These are phyloP conservation scores for Harpalus rufipes DNA, from an alignment of 2,888 invertebrate species.

Conservation along the genomic window DNA sequence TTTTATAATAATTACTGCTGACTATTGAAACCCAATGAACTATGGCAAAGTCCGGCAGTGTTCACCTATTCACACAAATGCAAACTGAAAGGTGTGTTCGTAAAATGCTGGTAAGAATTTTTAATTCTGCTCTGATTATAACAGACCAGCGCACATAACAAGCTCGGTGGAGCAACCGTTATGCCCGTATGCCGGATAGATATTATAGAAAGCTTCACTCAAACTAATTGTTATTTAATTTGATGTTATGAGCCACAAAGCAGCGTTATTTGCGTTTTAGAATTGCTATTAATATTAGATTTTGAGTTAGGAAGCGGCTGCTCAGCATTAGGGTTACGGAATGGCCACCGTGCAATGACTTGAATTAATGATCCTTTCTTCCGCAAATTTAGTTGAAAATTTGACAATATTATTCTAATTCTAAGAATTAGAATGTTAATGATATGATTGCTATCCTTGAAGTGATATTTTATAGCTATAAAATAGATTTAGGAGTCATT, in stretches of 20 bases:
- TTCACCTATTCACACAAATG: conserved; percentile 30
- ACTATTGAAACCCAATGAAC: conserved; percentile 12
- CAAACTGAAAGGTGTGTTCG: conserved; percentile 50
- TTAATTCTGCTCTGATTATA: conserved; percentile 58
- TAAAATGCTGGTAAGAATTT: conserved; percentile 41
- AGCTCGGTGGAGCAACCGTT: conserved; percentile 37
- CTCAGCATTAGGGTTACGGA: conserved; percentile 5
- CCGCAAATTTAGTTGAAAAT: conserved; percentile 41
- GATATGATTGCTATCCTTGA: not conserved
- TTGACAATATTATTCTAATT: conserved; percentile 29
- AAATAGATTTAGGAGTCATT: not conserved
- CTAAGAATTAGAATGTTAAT: conserved; percentile 26
- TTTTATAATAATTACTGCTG: conserved; percentile 23
- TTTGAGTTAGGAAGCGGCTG: conserved; percentile 34
- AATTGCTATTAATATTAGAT: conserved; percentile 49
- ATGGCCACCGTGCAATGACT: conserved; percentile 1
- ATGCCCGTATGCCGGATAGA: conserved; percentile 31
- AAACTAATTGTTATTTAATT: conserved; percentile 63
- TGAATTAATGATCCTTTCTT: conserved; percentile 44
- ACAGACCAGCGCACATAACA: conserved; percentile 51
- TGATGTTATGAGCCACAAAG: conserved; percentile 45
- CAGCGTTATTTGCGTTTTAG: conserved; percentile 41
- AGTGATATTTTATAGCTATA: not conserved
- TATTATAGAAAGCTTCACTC: conserved; percentile 54
- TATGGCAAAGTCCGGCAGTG: not conserved